These are phyloP conservation scores for Halictus quadricinctus DNA, from an alignment of 2,888 invertebrate genomes.

Conservation along the genomic window DNA sequence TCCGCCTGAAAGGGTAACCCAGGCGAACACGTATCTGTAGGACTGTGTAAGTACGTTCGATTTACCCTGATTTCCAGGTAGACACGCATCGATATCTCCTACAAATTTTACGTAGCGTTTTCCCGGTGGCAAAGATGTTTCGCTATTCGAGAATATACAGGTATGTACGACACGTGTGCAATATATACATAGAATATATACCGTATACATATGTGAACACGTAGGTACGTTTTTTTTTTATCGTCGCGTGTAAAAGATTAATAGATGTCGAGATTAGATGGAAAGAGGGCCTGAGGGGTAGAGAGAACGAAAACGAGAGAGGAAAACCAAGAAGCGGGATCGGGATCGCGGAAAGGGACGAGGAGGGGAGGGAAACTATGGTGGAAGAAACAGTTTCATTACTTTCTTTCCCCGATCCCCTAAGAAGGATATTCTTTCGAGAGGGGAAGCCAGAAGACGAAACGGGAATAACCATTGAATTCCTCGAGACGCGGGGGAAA, in stretches of 20 bases:
- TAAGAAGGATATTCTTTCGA: conserved; percentile 48
- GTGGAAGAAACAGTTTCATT: conserved; percentile 80
- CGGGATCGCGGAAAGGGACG: not conserved
- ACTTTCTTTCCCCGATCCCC: conserved; percentile 75
- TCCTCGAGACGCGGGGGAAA: conserved; percentile 58
- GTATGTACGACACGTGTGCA: not conserved
- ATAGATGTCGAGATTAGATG: not conserved
- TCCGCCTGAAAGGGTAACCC: not conserved
- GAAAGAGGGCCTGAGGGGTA: not conserved
- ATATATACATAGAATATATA: too few relatives aligned
- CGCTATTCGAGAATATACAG: not conserved
- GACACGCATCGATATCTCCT: not conserved
- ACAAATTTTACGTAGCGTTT: not conserved
- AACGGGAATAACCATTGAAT: conserved; percentile 57
- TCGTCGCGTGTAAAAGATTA: conserved; percentile 13
- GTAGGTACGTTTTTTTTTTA: not conserved
- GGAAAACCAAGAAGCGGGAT: not conserved
- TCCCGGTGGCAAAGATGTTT: not conserved
- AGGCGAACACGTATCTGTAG: not conserved
- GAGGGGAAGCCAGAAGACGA: conserved; percentile 51
- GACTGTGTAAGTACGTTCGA: not conserved
- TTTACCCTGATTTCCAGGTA: not conserved
- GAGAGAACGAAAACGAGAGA: not conserved
- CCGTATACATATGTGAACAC: not conserved
- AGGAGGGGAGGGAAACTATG: conserved; percentile 11